Evolutionary conservation across 2,888 invertebrate species (phyloP), one percentile per base, ranked within the genome.

Genomic region (Marronus borbonicus): DNA sequence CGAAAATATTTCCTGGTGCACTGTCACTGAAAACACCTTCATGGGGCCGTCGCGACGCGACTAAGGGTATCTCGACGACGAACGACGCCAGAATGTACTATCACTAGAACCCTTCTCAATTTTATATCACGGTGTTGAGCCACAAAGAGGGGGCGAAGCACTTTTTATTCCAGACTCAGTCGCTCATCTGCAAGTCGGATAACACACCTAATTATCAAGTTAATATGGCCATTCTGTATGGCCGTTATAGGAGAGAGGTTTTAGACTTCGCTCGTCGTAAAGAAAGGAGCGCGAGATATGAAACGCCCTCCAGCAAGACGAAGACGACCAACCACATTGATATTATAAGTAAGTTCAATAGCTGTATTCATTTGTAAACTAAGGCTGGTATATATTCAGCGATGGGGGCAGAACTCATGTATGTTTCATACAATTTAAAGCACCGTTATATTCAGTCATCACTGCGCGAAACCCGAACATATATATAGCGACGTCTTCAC

Each of bases 181-280:
- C 90, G 90, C 94, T 94, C 94, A 94, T 94, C 94, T 94, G 94
- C 94, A 94, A 94, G 94, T 94, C 94, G 93, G 94, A 94, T 94
- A 94, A 93, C 94, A 93, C 92, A 93, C 93, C 94, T 94, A 94
- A 94, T 94, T 94, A 94, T 94, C 94, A 94, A 94, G 94, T 94
- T 94, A 94, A 94, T 94, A 94, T 93, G 94, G 94, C 92, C 92
- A 93, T 93, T 92, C 92, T 91, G 92, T 91, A 92, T 92, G 91
- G 90, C 87, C 88, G 88, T 74, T 86, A 88, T 85, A 87, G 88
- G 88, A 88, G 88, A 90, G 90, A 89, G 89, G 89, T 88, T 88
- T 77, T 88, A 87, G 87, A 89, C 88, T 89, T 86, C 87, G 88
- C 84, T 86, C 85, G 86, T 85, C 87, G 88, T 88, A 88, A 87